These are phyloP conservation scores for Nasonia vitripennis DNA, from an alignment of 1,140 invertebrate species.

Conservation along the genomic window DNA sequence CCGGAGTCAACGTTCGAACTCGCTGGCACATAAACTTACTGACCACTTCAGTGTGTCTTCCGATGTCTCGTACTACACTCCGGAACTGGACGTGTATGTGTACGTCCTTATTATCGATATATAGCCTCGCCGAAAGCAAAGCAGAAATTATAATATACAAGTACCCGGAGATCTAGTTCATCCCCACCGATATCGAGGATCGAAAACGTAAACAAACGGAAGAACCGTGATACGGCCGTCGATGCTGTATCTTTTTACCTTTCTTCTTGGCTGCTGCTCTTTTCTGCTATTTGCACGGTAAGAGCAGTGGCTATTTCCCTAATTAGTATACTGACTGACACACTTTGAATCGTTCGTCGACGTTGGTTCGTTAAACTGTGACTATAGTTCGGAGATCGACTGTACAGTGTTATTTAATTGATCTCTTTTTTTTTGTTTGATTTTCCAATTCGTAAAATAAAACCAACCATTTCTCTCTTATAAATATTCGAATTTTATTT, in stretches of 20 bases:
- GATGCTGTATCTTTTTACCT: neutral
- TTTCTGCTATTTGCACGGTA: neutral
- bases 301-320: neutral
- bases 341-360: neutral
- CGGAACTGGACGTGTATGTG: too few relatives aligned
- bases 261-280: neutral
- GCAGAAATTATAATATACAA: constrained; percentile 7
- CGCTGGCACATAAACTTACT: too few relatives aligned
- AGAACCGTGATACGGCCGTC: neutral
- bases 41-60: too few relatives aligned
- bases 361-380: neutral
- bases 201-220: constrained; percentile 20
- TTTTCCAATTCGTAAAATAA: too few relatives aligned
- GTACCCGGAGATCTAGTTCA: constrained; percentile 34
- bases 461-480: too few relatives aligned
- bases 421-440: too few relatives aligned
- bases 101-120: neutral
- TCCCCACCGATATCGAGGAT: constrained; percentile 7
- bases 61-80: too few relatives aligned
- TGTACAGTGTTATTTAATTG: too few relatives aligned
- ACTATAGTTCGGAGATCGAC: too few relatives aligned
- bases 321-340: constrained; percentile 4
- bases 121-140: neutral
- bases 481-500: too few relatives aligned
- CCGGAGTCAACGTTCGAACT: too few relatives aligned